Evolutionary conservation across 1,140 invertebrate species (phyloP).

Genomic region (Rhopalosiphum padi): DNA sequence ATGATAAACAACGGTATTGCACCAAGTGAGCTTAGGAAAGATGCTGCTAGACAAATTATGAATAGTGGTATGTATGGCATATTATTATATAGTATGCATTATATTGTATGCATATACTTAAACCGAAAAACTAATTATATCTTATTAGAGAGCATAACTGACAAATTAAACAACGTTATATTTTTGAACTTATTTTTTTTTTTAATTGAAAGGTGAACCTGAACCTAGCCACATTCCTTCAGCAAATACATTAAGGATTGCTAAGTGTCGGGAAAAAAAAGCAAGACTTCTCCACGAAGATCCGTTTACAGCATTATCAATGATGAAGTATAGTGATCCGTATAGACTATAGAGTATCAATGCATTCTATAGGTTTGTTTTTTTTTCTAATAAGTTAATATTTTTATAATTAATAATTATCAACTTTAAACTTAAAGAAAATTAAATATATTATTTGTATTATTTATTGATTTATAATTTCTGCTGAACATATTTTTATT

Average conservation of each 20-base stretch:
- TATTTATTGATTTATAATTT: no score
- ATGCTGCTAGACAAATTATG: not conserved
- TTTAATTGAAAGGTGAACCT: not conserved
- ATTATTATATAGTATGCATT: not conserved
- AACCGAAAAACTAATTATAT: not conserved
- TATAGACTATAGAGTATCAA: slow-evolving; percentile 1
- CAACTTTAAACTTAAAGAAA: no score
- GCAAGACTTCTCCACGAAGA: not conserved
- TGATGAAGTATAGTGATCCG: slow-evolving; percentile 32
- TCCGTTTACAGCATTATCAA: not conserved
- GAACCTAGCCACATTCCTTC: slow-evolving; percentile 26
- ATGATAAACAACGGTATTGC: not conserved
- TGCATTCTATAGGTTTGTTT: slow-evolving; percentile 5
- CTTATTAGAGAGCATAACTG: not conserved
- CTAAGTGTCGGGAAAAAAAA: not conserved
- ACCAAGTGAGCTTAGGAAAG: not conserved
- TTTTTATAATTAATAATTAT: not conserved
- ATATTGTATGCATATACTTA: not conserved
- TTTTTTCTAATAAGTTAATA: not conserved
- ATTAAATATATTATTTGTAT: no score
- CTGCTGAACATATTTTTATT: no score
- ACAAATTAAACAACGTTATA: not conserved
- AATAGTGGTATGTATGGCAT: not conserved
- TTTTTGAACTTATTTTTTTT: not conserved
- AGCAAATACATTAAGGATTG: not conserved